A percentile compares a stretch with the other conserved stretches of the same genome.
Conservation (phyloP, 1,140 invertebrate species). For the Teleogryllus occipitalis region DNA sequence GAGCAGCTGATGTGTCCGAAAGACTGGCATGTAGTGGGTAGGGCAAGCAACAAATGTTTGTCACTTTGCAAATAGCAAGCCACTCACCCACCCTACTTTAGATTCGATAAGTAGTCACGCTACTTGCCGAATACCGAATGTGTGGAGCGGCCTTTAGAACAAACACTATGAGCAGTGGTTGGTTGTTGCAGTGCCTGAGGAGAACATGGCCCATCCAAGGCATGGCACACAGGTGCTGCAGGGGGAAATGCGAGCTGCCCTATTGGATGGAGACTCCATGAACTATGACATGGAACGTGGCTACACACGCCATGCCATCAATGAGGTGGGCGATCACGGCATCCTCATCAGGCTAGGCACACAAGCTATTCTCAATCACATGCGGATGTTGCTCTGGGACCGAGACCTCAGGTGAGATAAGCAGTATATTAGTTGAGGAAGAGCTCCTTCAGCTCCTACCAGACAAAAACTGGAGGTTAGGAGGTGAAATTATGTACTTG, state of each 20-base stretch:
- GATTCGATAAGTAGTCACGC: no score
- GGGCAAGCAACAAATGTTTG: no score
- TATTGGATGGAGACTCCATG: slow-evolving; percentile 79
- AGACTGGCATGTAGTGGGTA: no score
- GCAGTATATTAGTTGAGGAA: slow-evolving; percentile 1
- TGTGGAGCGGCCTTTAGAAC: no score
- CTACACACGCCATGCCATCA: slow-evolving; percentile 89
- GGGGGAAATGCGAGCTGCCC: slow-evolving; percentile 76
- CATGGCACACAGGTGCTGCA: slow-evolving; percentile 73
- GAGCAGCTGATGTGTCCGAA: no score
- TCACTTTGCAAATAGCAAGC: not conserved
- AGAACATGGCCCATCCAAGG: slow-evolving; percentile 77
- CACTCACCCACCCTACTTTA: not conserved
- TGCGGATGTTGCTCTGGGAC: slow-evolving; percentile 91
- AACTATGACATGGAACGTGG: slow-evolving; percentile 88
- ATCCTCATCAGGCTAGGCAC: slow-evolving; percentile 83
- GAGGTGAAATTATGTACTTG: no score
- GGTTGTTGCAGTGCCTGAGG: slow-evolving; percentile 45
- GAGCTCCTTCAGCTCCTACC: not conserved
- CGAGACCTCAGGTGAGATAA: slow-evolving; percentile 64
- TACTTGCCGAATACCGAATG: not conserved
- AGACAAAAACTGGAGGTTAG: not conserved
- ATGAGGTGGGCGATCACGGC: slow-evolving; percentile 64
- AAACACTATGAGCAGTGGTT: not conserved
- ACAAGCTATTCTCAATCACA: slow-evolving; percentile 87